Conservation (phyloP, 2,113 vertebrate species). For the Spermophilus dauricus region DNA sequence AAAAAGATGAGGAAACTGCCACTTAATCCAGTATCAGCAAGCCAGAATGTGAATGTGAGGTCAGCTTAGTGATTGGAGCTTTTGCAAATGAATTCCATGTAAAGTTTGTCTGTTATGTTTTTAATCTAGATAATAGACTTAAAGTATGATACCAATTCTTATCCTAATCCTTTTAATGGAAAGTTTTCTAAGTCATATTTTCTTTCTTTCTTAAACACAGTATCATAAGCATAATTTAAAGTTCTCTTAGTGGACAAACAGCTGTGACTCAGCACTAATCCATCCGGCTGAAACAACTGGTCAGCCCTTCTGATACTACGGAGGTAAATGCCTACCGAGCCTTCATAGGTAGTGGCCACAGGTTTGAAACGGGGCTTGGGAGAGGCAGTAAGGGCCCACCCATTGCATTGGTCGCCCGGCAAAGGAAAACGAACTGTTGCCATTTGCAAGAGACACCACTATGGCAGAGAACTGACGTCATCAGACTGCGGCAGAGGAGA, state of each 20-base stretch:
- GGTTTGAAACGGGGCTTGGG: too few relatives aligned
- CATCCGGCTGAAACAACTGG: too few relatives aligned
- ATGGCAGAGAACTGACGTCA: too few relatives aligned
- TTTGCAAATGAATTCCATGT: conserved; percentile 32
- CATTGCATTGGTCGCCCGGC: too few relatives aligned
- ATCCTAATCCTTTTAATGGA: conserved; percentile 23
- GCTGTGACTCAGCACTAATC: too few relatives aligned
- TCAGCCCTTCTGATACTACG: too few relatives aligned
- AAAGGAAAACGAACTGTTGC: too few relatives aligned
- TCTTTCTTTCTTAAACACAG: conserved; percentile 26
- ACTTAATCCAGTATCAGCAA: neutral
- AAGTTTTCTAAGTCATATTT: conserved; percentile 28
- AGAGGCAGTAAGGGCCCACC: too few relatives aligned
- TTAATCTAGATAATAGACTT: conserved; percentile 1
- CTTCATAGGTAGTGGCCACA: too few relatives aligned
- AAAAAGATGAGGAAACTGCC: conserved; percentile 60
- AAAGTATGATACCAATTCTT: neutral
- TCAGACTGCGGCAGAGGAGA: too few relatives aligned
- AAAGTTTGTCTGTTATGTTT: neutral
- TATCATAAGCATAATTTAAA: neutral
- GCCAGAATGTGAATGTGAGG: neutral
- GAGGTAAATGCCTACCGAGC: too few relatives aligned
- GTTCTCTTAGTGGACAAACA: neutral
- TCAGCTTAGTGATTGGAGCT: neutral
- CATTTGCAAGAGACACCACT: too few relatives aligned